Evolutionary conservation across 1,140 invertebrate species (phyloP).

Genomic region (Lepidurus apus): DNA sequence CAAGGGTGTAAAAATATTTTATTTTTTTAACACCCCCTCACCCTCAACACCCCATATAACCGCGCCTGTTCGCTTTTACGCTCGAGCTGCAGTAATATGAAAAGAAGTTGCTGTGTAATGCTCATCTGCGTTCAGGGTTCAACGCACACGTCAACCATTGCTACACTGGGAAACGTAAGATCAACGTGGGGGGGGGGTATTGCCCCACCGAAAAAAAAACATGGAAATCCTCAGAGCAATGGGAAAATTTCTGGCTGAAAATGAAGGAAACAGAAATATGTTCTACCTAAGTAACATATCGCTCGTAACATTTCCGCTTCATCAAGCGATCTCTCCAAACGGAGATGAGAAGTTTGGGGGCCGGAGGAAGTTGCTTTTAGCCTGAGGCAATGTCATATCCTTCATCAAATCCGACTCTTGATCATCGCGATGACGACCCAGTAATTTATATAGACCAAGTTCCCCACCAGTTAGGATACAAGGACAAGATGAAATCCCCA

Average conservation of each 20-base stretch:
- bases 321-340: not conserved
- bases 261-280: not conserved
- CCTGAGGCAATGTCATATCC: conserved; percentile 15
- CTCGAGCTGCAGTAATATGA: not conserved
- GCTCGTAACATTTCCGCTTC: not conserved
- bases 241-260: not conserved
- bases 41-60: not conserved
- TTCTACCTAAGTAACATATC: not conserved
- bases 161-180: too few relatives aligned
- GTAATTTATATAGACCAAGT: not conserved
- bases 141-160: too few relatives aligned
- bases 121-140: not conserved
- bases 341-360: conserved; percentile 11
- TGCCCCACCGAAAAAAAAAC: too few relatives aligned
- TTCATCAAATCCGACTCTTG: not conserved
- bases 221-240: too few relatives aligned
- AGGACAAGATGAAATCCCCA: not conserved
- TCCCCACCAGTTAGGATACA: not conserved
- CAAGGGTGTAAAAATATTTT: not conserved
- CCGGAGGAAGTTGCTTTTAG: not conserved
- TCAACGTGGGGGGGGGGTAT: too few relatives aligned
- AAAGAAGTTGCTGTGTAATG: conserved; percentile 22
- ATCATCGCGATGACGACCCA: not conserved
- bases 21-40: not conserved
- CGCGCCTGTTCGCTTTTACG: not conserved